phyloP scores from a whole-genome alignment of 2,888 invertebrate species.

The Leucophenga montana region DNA sequence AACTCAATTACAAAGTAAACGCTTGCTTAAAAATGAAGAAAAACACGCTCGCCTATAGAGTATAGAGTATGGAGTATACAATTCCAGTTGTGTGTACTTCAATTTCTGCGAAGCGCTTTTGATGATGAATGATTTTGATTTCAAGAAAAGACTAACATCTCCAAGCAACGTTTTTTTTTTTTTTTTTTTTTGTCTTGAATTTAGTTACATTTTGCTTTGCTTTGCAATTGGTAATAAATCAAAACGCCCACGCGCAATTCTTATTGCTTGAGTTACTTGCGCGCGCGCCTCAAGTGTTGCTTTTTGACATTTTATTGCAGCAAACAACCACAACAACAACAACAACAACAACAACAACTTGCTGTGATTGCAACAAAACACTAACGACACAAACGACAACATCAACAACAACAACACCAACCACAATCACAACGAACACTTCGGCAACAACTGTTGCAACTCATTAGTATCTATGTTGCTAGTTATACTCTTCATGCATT shows the following conservation, averaged over 20 bases:
- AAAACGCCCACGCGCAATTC: conserved; percentile 57
- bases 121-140: conserved; percentile 48
- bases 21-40: neutral
- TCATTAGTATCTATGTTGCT: no score
- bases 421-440: neutral
- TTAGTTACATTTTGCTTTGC: conserved; percentile 10
- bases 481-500: no score
- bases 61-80: no score
- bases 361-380: neutral
- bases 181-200: neutral
- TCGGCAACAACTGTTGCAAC: no score
- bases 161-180: neutral
- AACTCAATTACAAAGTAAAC: conserved; percentile 25
- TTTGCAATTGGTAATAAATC: conserved; percentile 64
- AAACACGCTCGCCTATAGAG: neutral
- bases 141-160: conserved; percentile 3
- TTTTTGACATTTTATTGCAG: neutral
- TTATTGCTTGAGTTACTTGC: neutral
- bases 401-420: neutral
- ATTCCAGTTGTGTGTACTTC: neutral
- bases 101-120: conserved; percentile 28
- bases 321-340: neutral
- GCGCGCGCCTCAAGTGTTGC: neutral
- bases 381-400: neutral
- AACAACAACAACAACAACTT: neutral